Conservation (phyloP, 1,140 invertebrate species). For the Leptonema lineaticorne region DNA sequence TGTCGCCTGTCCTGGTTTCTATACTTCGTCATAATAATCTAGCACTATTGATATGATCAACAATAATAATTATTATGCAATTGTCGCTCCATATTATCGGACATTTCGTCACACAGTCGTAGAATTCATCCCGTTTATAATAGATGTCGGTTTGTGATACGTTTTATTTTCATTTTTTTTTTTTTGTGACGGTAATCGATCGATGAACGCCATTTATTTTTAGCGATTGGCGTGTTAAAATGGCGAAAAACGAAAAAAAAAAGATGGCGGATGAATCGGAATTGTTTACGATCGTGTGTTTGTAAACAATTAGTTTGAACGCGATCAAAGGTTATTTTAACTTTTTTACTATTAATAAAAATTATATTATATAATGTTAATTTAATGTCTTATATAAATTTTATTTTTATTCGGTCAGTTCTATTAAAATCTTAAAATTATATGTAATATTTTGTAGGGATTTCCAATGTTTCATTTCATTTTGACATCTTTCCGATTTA, state of each 20-base stretch:
- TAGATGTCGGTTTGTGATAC: not conserved
- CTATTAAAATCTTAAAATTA: no score
- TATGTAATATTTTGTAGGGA: no score
- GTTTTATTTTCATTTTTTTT: not conserved
- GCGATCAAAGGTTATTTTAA: not conserved
- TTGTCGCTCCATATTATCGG: no score
- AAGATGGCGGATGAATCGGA: not conserved
- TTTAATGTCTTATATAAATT: no score
- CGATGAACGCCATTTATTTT: not conserved
- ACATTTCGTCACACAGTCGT: not conserved
- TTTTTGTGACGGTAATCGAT: not conserved
- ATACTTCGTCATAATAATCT: no score
- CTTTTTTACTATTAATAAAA: not conserved
- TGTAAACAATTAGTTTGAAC: not conserved
- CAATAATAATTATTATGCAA: slow-evolving; percentile 8
- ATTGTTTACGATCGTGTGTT: not conserved
- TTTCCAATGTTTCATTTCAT: no score
- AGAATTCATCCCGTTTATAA: not conserved
- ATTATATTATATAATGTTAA: no score
- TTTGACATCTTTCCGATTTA: no score
- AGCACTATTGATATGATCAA: slow-evolving; percentile 20
- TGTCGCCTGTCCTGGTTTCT: no score
- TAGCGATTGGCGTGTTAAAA: not conserved
- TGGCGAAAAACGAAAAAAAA: not conserved
- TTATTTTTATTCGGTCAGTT: no score